Conservation (phyloP, 2,113 vertebrate genomes). For the Sorex fumeus region DNA sequence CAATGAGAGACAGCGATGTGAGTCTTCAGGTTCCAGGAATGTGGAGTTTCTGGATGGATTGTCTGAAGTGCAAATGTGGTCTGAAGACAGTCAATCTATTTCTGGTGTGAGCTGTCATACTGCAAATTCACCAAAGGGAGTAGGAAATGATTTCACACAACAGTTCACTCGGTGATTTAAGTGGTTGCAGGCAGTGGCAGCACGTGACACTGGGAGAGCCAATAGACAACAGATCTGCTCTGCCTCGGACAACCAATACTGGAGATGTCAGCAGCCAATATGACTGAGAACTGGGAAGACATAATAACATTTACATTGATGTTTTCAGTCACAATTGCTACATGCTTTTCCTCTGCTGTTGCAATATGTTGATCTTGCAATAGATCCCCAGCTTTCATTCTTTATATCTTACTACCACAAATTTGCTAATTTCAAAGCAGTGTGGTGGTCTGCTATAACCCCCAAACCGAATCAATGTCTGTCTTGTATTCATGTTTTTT, state of each 20-base stretch:
- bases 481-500: conserved; percentile 50
- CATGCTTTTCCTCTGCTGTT: conserved; percentile 69
- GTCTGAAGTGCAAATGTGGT: conserved; percentile 15
- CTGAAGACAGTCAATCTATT: conserved; percentile 59
- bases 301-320: conserved; percentile 84
- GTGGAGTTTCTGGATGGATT: not conserved
- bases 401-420: conserved; percentile 76
- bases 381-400: conserved; percentile 78
- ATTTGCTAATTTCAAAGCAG: conserved; percentile 78
- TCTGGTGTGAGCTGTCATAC: conserved; percentile 64
- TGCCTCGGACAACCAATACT: conserved; percentile 61
- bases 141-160: conserved; percentile 82
- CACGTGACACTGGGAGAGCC: conserved; percentile 69
- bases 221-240: conserved; percentile 59
- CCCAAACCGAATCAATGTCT: conserved; percentile 77
- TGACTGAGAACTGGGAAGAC: conserved; percentile 79
- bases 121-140: conserved; percentile 75
- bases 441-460: conserved; percentile 65
- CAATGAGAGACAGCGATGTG: not conserved
- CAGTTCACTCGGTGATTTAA: conserved; percentile 77
- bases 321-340: conserved; percentile 74
- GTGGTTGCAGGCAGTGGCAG: conserved; percentile 64
- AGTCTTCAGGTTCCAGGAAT: not conserved
- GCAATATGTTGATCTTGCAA: conserved; percentile 79
- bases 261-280: conserved; percentile 74